A percentile compares a stretch with the other conserved stretches of the same genome.
Conservation (phyloP, 2,888 invertebrate species). For the Ellobium chinense region DNA sequence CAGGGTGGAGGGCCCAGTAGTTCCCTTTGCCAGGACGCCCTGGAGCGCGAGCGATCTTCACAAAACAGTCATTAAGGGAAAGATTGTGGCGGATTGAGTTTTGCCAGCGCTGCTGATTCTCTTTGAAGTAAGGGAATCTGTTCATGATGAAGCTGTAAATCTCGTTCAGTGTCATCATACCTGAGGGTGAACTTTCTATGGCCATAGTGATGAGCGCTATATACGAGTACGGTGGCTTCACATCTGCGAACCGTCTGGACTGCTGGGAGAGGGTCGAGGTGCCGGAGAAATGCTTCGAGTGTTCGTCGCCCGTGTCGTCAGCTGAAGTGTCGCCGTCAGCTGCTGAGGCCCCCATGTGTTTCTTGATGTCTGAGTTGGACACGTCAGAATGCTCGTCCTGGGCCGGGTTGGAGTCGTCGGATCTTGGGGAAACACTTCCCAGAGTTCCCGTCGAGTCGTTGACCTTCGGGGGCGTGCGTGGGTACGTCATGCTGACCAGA, state of each 20-base stretch:
- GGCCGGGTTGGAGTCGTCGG: conserved; percentile 38
- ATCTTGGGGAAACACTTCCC: conserved; percentile 32
- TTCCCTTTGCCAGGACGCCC: conserved; percentile 78
- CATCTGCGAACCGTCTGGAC: conserved; percentile 83
- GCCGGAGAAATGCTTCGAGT: conserved; percentile 35
- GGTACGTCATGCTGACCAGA: neutral
- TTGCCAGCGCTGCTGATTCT: conserved; percentile 87
- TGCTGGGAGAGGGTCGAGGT: conserved; percentile 64
- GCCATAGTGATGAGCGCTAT: conserved; percentile 99
- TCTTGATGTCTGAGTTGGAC: conserved; percentile 36
- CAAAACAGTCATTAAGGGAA: conserved; percentile 97
- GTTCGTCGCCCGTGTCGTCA: conserved; percentile 20
- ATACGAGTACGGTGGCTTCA: conserved; percentile 99
- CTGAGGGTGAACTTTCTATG: conserved; percentile 98
- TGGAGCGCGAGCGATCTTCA: conserved; percentile 85
- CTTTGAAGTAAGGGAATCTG: conserved; percentile 86
- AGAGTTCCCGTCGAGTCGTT: conserved; percentile 46
- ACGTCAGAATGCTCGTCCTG: conserved; percentile 28
- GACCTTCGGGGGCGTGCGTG: conserved; percentile 24
- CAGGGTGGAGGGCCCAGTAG: conserved; percentile 78
- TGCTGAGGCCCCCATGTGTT: neutral
- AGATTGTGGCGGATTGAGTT: conserved; percentile 89
- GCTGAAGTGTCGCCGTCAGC: conserved; percentile 30
- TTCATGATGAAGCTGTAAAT: conserved; percentile 94
- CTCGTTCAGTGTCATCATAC: conserved; percentile 93